Conservation (phyloP, 2,113 vertebrate genomes). For the Camelus dromedarius region DNA sequence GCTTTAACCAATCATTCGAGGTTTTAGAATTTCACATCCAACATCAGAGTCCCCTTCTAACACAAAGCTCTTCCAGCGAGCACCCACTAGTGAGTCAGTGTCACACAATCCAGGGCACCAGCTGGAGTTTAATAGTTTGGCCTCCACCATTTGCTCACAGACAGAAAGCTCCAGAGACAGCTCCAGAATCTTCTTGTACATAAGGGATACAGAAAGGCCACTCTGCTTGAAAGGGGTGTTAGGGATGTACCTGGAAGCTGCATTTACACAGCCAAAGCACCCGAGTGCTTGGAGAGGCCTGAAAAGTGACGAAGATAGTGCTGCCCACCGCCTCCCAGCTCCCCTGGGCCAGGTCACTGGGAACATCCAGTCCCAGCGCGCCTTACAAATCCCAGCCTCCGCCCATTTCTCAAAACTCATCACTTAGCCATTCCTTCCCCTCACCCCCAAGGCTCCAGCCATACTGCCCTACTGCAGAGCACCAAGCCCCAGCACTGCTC, state of each 20-base stretch:
- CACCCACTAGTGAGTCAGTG: background rate
- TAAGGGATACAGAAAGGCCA: background rate
- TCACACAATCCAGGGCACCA: background rate
- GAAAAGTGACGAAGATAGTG: too few species aligned
- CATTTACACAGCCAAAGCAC: background rate
- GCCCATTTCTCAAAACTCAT: background rate
- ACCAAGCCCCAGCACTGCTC: background rate
- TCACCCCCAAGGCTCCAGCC: background rate
- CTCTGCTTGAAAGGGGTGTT: background rate
- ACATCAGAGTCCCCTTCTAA: background rate
- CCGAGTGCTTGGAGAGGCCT: background rate
- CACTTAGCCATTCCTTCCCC: background rate
- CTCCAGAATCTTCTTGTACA: background rate
- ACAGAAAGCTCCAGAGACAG: background rate
- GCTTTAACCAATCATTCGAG: background rate
- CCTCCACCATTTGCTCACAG: background rate
- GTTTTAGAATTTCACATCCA: background rate
- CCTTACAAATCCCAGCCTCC: background rate
- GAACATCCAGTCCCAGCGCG: background rate
- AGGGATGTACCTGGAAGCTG: background rate
- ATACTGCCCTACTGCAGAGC: background rate
- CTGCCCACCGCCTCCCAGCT: background rate
- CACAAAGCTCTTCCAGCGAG: background rate
- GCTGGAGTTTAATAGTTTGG: background rate
- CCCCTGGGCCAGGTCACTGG: background rate